Base-by-base conservation (phyloP, 2,113 vertebrate genomes). In the human region DNA sequence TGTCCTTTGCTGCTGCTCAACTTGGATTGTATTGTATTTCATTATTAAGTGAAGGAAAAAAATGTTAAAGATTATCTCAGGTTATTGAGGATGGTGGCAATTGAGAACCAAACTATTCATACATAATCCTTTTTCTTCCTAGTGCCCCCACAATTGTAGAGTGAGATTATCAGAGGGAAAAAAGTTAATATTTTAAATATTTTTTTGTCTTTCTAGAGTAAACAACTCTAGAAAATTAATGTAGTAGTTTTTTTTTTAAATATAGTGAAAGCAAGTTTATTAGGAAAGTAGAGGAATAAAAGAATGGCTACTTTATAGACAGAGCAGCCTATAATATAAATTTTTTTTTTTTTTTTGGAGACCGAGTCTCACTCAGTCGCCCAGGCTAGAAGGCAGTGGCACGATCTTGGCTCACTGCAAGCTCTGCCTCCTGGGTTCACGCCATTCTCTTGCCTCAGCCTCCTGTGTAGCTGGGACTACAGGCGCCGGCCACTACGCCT, bases 101-200 rank as follows among this genome's bases (percentile, higher is more conserved):
- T 55, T 61, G 17, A 93, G 81, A 81, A 73, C 43, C 18, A 81
- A 45, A 40, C 48, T 84, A 7, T 95, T 83, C 18, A 38, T 3
- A 22, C 43, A 45, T 35, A 81, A 93, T 91, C 88, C 23, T 40
- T 75, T 90, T 75, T n/a, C 32, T 93, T 83, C 45, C 23, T 72
- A 0, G 50, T 91, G 18, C 30, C 73, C 18, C 70, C 57, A 3
- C 27, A 79, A 1, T 40, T 85, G 55, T 38, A 61, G 38, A 85
- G n/a, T 70, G 11, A 88, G 38, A 87, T 78, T 85, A 76, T 83
- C 73, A 89, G 78, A 68, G n/a, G 66, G 92, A 86, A 90, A 83
- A 86, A 43, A 35, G 61, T 64, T 64, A 61, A 55, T 75, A 25
- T 89, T 76, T 40, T 27, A 61, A 38, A 30, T 86, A 68, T 50